Evolutionary conservation across 2,797 vertebrate species (phyloP), one percentile per base, ranked within the genome.

Genomic region (Psittacula derbiana): DNA sequence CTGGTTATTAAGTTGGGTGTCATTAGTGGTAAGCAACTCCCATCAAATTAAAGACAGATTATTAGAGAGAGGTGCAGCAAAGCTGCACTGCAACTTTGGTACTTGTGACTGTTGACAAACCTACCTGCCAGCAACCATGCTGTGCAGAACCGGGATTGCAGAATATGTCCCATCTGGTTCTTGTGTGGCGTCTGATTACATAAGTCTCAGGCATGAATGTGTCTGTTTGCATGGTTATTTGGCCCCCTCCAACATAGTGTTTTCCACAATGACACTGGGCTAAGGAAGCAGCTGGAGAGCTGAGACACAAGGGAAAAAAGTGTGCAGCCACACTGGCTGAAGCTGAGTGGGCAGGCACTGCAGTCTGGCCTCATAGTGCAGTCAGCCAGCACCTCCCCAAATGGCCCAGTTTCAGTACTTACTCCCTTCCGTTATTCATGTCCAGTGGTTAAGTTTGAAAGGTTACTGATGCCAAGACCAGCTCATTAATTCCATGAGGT

Each of bases 111-210:
- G 62, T 12, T 36, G 47, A 10, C 11, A 75, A 86, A 84, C 16
- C 27, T 60, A 47, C 36, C n/a, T 8, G 1, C 52, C 43, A 82
- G 55, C 36, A 89, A 7, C 50, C 30, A 36, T 70, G 62, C 43
- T 58, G 11, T 62, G 49, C 33, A 74, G 41, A 90, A 66, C 50
- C 2, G 0, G 25, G 25, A 25, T 38, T 2, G 3, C 18, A 50
- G n/a, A 66, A 30, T 46, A 16, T 10, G 19, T 43, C 49, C 67
- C 41, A 43, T 49, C n/a, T 80, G 46, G 20, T 31, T 80, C 57
- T 33, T 49, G 30, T 36, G 31, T 7, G 6, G 30, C 3, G 0
- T 62, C 33, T 4, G 1, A 17, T 61, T 57, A 57, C 0, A 0
- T 30, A 67, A 46, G 41, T 70, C 43, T 87, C 47, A 40, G 52